Conservation (phyloP, 2,797 vertebrate species). For the Onychomys arenicola region DNA sequence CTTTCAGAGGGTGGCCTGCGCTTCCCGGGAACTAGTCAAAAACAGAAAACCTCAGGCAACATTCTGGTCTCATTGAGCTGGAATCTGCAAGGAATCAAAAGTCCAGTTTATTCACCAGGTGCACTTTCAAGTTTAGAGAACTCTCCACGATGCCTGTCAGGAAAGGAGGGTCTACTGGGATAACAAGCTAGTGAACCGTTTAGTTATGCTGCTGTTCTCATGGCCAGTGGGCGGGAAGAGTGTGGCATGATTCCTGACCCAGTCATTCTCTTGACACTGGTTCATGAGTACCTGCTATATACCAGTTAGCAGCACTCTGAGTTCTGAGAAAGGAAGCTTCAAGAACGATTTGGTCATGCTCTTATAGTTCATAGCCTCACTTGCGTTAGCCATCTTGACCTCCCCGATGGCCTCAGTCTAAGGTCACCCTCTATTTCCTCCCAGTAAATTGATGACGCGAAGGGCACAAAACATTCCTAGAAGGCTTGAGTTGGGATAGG, state of each 20-base stretch:
- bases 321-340: not conserved
- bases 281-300: not conserved
- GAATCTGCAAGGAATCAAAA: constrained; percentile 28
- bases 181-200: not conserved
- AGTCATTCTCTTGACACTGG: not conserved
- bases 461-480: not conserved
- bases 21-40: not conserved
- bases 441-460: not conserved
- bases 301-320: not conserved
- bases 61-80: not conserved
- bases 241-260: not conserved
- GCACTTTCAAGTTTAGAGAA: not conserved
- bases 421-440: not conserved
- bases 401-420: not conserved
- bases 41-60: not conserved
- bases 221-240: not conserved
- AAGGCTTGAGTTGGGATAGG: not conserved
- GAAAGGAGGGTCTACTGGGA: not conserved
- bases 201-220: not conserved
- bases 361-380: not conserved
- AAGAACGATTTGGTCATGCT: not conserved
- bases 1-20: not conserved
- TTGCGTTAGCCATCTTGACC: not conserved
- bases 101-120: not conserved
- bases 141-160: not conserved